phyloP scores from a whole-genome alignment of 2,113 vertebrate species.

The Garra rufa region DNA sequence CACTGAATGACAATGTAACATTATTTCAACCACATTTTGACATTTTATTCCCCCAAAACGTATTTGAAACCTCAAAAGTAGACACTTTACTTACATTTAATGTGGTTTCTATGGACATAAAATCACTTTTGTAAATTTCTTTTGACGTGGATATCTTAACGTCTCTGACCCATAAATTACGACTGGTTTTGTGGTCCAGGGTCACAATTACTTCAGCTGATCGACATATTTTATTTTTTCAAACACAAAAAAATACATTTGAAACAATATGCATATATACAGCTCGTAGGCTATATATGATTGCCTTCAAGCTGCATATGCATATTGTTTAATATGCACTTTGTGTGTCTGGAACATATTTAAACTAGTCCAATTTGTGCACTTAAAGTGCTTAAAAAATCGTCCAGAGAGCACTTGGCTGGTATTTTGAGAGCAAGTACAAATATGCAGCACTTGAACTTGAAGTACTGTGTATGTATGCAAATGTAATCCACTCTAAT shows the following conservation, averaged over 20 bases:
- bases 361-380: background rate
- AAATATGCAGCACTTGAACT: conserved; percentile 3
- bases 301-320: background rate
- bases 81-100: too few relatives aligned
- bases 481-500: background rate
- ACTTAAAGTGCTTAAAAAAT: background rate
- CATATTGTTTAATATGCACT: background rate
- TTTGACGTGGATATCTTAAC: too few relatives aligned
- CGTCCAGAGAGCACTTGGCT: background rate
- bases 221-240: background rate
- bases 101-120: too few relatives aligned
- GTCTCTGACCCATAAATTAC: too few relatives aligned
- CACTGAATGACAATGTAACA: too few relatives aligned
- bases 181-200: too few relatives aligned
- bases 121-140: too few relatives aligned
- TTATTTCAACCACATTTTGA: too few relatives aligned
- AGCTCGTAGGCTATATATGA: background rate
- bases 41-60: too few relatives aligned
- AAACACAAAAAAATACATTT: background rate
- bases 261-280: background rate
- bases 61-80: too few relatives aligned
- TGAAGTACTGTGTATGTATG: conserved; percentile 8
- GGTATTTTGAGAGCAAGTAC: background rate
- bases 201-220: too few relatives aligned
- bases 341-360: background rate